Evolutionary conservation across 1,140 invertebrate genomes (phyloP).

Genomic region (Battus philenor): DNA sequence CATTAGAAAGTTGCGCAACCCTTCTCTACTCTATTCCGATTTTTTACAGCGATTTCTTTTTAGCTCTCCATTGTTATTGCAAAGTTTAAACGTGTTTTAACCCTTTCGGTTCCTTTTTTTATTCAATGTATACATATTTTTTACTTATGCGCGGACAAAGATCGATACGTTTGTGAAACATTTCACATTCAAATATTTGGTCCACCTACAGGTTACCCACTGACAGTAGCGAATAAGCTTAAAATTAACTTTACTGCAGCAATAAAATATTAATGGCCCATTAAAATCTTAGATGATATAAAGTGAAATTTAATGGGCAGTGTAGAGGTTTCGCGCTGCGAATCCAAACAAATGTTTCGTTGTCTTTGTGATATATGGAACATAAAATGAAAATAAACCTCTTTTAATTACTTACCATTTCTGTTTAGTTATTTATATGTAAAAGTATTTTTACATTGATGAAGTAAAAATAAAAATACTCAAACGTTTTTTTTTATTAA

Average conservation of each 20-base stretch:
- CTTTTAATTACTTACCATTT: constrained; percentile 7
- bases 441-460: too few relatives aligned
- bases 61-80: constrained; percentile 49
- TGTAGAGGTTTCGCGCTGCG: constrained; percentile 46
- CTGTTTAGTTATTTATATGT: constrained; percentile 17
- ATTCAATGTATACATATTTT: constrained; percentile 25
- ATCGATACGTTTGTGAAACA: background rate
- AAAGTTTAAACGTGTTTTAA: constrained; percentile 47
- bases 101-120: constrained; percentile 61
- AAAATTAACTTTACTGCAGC: constrained; percentile 65
- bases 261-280: constrained; percentile 72
- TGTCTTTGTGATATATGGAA: constrained; percentile 47
- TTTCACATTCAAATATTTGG: constrained; percentile 29
- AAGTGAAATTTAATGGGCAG: constrained; percentile 66
- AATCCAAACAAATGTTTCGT: constrained; percentile 39
- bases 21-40: constrained; percentile 48
- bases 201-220: constrained; percentile 51
- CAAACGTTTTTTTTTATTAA: constrained; percentile 23
- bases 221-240: constrained; percentile 64
- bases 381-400: constrained; percentile 4
- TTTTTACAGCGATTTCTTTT: constrained; percentile 54
- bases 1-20: constrained; percentile 73
- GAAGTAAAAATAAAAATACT: too few relatives aligned
- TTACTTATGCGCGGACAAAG: constrained; percentile 13
- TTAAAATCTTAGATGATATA: constrained; percentile 72